phyloP scores from a whole-genome alignment of 1,140 invertebrate species.

The Drosophila mojavensis region DNA sequence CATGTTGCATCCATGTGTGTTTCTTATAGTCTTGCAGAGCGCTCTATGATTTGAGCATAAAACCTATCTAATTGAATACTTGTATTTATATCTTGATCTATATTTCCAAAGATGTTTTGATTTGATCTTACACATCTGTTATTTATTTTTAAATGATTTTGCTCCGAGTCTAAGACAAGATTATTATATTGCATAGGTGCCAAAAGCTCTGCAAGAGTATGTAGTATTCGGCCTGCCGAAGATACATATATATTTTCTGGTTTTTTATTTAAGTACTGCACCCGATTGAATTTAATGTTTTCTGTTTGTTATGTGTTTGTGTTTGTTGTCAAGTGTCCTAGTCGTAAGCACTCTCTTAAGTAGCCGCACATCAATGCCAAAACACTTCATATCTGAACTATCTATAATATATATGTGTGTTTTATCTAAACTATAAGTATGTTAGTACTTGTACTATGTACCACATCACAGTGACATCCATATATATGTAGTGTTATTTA shows the following conservation, averaged over 20 bases:
- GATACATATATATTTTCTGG: not conserved
- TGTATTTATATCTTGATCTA: no score
- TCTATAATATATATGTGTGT: slow-evolving; percentile 25
- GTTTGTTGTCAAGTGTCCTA: slow-evolving; percentile 51
- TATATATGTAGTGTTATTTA: slow-evolving; percentile 4
- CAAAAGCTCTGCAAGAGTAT: not conserved
- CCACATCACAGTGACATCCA: not conserved
- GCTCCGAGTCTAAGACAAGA: no score
- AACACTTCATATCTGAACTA: slow-evolving; percentile 17
- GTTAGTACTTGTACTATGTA: not conserved
- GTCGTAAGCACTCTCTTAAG: slow-evolving; percentile 56
- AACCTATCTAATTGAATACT: no score
- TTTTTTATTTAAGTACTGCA: slow-evolving; percentile 10
- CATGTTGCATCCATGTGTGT: slow-evolving; percentile 56
- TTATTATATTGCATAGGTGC: no score
- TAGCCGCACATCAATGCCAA: slow-evolving; percentile 20
- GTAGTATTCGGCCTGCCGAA: not conserved
- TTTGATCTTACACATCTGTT: no score
- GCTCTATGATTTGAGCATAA: not conserved
- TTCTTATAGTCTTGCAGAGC: slow-evolving; percentile 9
- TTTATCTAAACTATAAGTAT: slow-evolving; percentile 20
- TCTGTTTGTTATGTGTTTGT: slow-evolving; percentile 49
- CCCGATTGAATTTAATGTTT: slow-evolving; percentile 9
- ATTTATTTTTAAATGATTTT: no score
- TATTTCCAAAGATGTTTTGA: no score